Evolutionary conservation across 64 coral and sea anemone species (phyloP).

Genomic region (Stylophora pistillata): DNA sequence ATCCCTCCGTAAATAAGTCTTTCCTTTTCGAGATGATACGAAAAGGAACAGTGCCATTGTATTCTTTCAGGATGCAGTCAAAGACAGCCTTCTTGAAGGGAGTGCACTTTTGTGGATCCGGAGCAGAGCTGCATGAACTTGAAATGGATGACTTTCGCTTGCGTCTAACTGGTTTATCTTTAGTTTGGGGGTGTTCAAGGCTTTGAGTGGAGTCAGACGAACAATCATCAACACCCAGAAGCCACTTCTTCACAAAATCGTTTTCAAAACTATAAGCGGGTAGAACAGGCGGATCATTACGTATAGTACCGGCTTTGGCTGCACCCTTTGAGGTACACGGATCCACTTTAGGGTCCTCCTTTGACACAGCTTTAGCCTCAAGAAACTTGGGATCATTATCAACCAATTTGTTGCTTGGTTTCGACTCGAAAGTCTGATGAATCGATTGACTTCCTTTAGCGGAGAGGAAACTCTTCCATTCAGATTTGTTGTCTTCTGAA

Average conservation of each 20-base stretch:
- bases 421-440: too few species aligned
- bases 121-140: neutral
- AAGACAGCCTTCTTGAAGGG: constrained; percentile 63
- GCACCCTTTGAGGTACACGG: too few species aligned
- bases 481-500: neutral
- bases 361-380: too few species aligned
- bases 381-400: too few species aligned
- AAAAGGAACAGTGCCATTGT: constrained; percentile 42
- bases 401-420: too few species aligned
- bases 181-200: neutral
- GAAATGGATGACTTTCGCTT: neutral
- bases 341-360: too few species aligned
- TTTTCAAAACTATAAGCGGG: neutral
- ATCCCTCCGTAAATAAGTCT: constrained; percentile 52
- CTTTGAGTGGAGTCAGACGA: neutral
- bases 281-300: neutral
- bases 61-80: constrained; percentile 47
- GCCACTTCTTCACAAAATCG: neutral
- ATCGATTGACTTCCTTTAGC: neutral
- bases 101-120: neutral
- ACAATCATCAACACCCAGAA: neutral
- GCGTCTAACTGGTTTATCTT: neutral
- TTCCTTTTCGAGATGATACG: constrained; percentile 24
- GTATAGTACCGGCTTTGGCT: neutral
- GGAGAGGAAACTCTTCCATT: neutral